A percentile compares a stretch with the other conserved stretches of the same genome.
Conservation (phyloP, 2,797 vertebrate species). For the Urosaurus nigricauda region DNA sequence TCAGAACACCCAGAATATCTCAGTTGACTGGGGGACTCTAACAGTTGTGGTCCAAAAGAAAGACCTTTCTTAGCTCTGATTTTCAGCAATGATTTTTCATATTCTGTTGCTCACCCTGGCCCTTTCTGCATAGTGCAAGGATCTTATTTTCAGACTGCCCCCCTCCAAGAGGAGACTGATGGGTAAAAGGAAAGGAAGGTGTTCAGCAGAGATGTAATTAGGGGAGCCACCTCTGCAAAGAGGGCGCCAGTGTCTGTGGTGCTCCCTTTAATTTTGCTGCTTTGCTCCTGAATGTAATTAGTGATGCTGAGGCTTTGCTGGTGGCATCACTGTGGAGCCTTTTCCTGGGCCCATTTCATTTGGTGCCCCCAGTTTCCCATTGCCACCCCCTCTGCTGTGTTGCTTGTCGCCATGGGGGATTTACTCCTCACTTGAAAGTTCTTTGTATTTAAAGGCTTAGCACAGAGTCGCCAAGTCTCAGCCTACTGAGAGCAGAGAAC, state of each 20-base stretch:
- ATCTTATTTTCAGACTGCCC: neutral
- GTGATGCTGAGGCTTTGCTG: slow-evolving; percentile 17
- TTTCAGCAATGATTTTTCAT: neutral
- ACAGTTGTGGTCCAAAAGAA: neutral
- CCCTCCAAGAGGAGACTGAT: neutral
- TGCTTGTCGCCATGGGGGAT: neutral
- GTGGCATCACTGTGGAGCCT: slow-evolving; percentile 1
- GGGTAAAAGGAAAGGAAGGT: neutral
- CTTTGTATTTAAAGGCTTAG: slow-evolving; percentile 40
- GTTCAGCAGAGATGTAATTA: slow-evolving; percentile 34
- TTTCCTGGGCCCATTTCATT: neutral
- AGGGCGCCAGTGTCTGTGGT: neutral
- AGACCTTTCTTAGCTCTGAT: neutral
- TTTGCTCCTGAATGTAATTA: slow-evolving; percentile 27
- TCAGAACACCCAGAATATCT: neutral
- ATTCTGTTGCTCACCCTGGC: too few species aligned
- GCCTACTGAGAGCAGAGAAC: neutral
- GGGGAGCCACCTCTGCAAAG: slow-evolving; percentile 1
- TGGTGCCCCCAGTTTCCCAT: neutral
- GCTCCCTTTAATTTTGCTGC: slow-evolving; percentile 44
- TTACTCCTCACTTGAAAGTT: neutral
- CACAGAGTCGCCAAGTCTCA: slow-evolving; percentile 29
- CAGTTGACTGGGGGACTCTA: too few species aligned
- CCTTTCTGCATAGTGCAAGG: neutral
- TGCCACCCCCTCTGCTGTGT: neutral